These are phyloP conservation scores for Teleogryllus occipitalis DNA, from an alignment of 1,140 invertebrate genomes.

Conservation along the genomic window DNA sequence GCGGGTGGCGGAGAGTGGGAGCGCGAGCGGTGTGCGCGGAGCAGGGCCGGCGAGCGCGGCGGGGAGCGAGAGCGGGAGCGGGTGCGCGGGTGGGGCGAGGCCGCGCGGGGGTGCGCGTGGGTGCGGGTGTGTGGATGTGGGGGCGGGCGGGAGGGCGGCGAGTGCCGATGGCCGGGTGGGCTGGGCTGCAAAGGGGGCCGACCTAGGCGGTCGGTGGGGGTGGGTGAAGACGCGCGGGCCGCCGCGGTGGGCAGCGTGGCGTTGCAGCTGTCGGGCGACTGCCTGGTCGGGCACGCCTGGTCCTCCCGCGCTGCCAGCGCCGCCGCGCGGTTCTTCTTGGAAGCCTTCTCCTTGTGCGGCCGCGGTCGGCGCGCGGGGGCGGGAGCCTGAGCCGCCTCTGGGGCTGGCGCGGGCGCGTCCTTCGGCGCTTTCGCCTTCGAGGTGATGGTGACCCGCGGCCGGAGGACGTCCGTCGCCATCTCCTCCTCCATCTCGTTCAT, in stretches of 20 bases:
- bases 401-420: not conserved
- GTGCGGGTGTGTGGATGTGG: too few species aligned
- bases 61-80: not conserved
- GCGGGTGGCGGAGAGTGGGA: not conserved
- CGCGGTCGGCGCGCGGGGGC: too few species aligned
- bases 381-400: too few species aligned
- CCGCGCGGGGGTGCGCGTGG: too few species aligned
- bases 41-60: not conserved
- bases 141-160: not conserved
- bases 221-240: too few species aligned
- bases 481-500: constrained; percentile 9
- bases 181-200: not conserved
- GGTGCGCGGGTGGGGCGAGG: not conserved
- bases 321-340: too few species aligned
- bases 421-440: not conserved
- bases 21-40: not conserved
- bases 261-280: too few species aligned
- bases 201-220: too few species aligned
- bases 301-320: too few species aligned
- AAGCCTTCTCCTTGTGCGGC: not conserved
- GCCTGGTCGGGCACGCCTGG: too few species aligned
- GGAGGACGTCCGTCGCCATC: not conserved
- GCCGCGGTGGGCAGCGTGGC: too few species aligned
- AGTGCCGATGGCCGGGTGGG: not conserved
- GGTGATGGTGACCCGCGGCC: not conserved